phyloP scores from a whole-genome alignment of 2,797 vertebrate genomes.

The Antennarius maculatus region DNA sequence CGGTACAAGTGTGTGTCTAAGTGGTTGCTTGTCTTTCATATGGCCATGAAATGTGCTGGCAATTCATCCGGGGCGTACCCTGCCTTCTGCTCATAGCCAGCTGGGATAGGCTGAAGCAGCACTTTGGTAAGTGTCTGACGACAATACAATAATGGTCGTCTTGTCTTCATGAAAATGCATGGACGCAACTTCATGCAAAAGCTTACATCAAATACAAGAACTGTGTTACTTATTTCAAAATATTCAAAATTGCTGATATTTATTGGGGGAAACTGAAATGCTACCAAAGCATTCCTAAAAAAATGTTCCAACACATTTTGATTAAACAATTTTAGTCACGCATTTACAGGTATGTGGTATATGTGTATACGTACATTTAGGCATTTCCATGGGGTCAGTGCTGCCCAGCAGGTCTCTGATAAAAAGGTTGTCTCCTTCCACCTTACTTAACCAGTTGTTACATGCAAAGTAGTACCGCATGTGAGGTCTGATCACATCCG shows the following conservation, averaged over 20 bases:
- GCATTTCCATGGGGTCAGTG: conserved; percentile 92
- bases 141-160: too few species aligned
- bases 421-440: conserved; percentile 88
- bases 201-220: conserved; percentile 3
- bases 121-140: too few species aligned
- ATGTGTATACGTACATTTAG: conserved; percentile 84
- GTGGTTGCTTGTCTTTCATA: too few species aligned
- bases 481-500: conserved; percentile 93
- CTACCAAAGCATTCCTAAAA: not conserved
- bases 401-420: conserved; percentile 89
- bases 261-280: not conserved
- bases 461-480: conserved; percentile 95
- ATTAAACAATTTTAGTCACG: not conserved
- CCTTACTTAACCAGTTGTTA: conserved; percentile 95
- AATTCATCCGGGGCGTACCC: too few species aligned
- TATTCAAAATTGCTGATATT: not conserved
- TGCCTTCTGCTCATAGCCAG: too few species aligned
- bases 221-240: not conserved
- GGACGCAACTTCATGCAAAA: not conserved
- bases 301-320: not conserved
- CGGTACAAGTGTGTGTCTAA: too few species aligned
- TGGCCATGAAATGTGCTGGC: too few species aligned
- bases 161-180: too few species aligned
- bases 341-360: not conserved
- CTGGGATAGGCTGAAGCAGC: too few species aligned